Base-by-base conservation (phyloP, 2,888 invertebrate genomes). In the Dynastes hyllus region DNA sequence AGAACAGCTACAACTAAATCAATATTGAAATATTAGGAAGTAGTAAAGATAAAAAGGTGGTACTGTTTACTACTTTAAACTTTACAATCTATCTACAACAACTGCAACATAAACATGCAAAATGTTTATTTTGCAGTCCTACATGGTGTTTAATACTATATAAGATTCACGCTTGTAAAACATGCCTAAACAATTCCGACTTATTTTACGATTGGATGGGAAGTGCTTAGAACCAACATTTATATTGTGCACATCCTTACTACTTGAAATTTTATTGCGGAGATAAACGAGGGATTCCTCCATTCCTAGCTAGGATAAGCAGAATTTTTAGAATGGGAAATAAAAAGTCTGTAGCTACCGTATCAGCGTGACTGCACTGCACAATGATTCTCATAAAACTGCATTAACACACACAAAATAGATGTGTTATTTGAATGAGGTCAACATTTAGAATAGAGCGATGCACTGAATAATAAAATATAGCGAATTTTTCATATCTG, bases 221-320 rank as follows among this genome's bases (percentile, higher is more conserved):
- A 70, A 70, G 53, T 55, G n/a, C 70, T 70, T 32, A 53, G 40
- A 61, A 13, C 58, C 16, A 16, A 61, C 58, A 40, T 73, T 58
- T 58, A 58, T 73, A 37, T 58, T 58, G 69, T 69, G 69, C 29
- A 69, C 69, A 73, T 61, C 40, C 73, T 40, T 73, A 73, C 61
- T 8, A 73, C 45, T 70, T 32, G 70, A 70, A 70, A 70, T 61
- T 73, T 73, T 73, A 73, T 73, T 73, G 73, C 73, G n/a, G 58
- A 58, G 73, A 58, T 70, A 70, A 73, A 73, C 73, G 37, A 37
- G 58, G 58, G 58, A 58, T 55, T 58, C 58, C 58, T 40, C 45
- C 58, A 22, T 40, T 73, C 37, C 58, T 3, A 11, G 45, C 2
- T 45, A 55, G 45, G 58, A 58, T 73, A 73, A 40, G 16, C 40